Base-by-base conservation (phyloP, 2,797 vertebrate species). In the Silurus lanzhouensis region DNA sequence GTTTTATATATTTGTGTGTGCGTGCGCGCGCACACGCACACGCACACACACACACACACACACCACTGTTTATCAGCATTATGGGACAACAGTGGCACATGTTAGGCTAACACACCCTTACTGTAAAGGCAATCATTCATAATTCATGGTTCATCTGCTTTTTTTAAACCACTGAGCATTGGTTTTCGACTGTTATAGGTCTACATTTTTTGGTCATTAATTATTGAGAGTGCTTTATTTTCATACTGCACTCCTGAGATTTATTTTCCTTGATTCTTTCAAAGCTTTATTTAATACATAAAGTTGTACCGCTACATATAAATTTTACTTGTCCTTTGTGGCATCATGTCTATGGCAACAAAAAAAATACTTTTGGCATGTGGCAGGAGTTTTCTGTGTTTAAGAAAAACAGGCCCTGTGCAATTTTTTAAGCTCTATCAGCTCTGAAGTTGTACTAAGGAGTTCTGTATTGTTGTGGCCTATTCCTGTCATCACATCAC, bases 401-500 rank as follows among this genome's bases (percentile, higher is more conserved):
- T 77, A 84, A 71, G 78, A 74, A 84, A 89, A 89, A 82, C 48
- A 85, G 38, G 25, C 31, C 25, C 61, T 25, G 57, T 79, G 52
- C 38, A 71, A 71, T 87, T 81, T 84, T 81, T 79, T 67, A 20
- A 74, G 20, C 68, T 58, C 68, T 44, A 68, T 88, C 48, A 52
- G 64, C 27, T 55, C 14, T 72, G 63, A 44, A 81, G 70, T 63
- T 31, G 25, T 68, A 38, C 78, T 38, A 22, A 72, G 61, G 22
- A 55, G 76, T 64, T 77, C 68, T 78, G 72, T 87, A 77, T 88
- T 87, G 61, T 88, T 82, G 57, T 20, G 82, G 52, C 64, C 83
- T 72, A 22, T 81, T n/a, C 61, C 61, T 89, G 87, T 88, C 89
- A 81, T 88, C 89, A 81, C 81, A 76, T 63, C 31, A 83, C 66